Base-by-base conservation (phyloP, 2,113 vertebrate genomes). In the Zosterops borbonicus region DNA sequence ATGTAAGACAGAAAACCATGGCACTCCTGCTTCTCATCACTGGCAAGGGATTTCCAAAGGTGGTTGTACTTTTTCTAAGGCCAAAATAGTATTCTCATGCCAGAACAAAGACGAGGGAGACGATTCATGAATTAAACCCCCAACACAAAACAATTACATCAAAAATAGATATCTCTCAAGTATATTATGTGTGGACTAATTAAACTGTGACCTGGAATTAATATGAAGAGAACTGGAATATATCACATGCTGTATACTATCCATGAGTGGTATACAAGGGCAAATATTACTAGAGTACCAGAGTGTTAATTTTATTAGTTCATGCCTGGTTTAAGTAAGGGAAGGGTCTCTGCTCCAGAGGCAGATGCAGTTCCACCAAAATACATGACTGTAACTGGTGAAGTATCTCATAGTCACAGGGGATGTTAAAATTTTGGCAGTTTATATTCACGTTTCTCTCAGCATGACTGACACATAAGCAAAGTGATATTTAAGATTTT, bases 271-370 rank as follows among this genome's bases (percentile, higher is more conserved):
- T 96, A 94, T 89, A 95, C 94, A 95, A 97, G 90, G 93, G 69
- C 77, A 95, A 95, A 90, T 59, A 93, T 76, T 83, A 96, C 81
- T 91, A 65, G 62, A 91, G 92, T 81, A 87, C 81, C 92, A 81
- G 17, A 79, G 23, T 41, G 73, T 92, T 96, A 96, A 95, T 96
- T 90, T 94, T 95, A 71, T 92, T 97, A 96, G 97, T 94, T 96
- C 82, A 41, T 90, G 79, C 47, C 90, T 97, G 95, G 89, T 97
- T 96, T 92, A 70, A 80, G 21, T 83, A 90, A 80, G 21, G 46
- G 20, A 90, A 88, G 29, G 64, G 29, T 25, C 35, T 77, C 56
- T 6, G 11, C 33, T 94, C 50, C 42, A 63, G 59, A 81, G 41
- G 46, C 2, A 0, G 39, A 41, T 50, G 23, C 56, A 49, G 23